phyloP scores from a whole-genome alignment of 2,797 vertebrate species.

The Malurus splendens region DNA sequence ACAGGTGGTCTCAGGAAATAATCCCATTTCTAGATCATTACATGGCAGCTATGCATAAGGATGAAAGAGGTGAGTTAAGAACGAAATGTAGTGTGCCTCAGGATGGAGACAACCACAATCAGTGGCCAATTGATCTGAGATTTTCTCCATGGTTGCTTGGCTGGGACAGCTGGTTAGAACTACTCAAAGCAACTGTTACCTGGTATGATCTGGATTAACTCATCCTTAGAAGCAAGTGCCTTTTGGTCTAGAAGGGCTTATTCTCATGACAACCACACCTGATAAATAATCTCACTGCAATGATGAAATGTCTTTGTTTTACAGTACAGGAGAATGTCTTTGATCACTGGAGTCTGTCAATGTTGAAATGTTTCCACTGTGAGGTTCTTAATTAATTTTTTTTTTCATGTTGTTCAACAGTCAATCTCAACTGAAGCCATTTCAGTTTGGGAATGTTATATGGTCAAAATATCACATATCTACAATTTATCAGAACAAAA shows the following conservation, averaged over 20 bases:
- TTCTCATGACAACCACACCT: conserved; percentile 68
- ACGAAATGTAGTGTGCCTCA: neutral
- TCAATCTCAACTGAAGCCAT: conserved; percentile 60
- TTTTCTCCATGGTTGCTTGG: conserved; percentile 10
- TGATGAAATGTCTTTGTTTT: conserved; percentile 69
- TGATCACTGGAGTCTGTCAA: conserved; percentile 72
- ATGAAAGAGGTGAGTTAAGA: conserved; percentile 36
- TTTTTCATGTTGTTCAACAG: conserved; percentile 61
- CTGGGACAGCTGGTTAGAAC: conserved; percentile 25
- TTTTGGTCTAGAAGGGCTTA: conserved; percentile 76
- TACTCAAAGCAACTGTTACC: conserved; percentile 14
- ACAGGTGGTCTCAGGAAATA: conserved; percentile 67
- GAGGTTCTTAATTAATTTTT: conserved; percentile 60
- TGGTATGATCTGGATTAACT: conserved; percentile 54
- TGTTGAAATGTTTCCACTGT: conserved; percentile 72
- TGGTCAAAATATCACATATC: conserved; percentile 65
- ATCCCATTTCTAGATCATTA: conserved; percentile 62
- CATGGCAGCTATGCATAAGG: conserved; percentile 63
- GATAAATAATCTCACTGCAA: conserved; percentile 65
- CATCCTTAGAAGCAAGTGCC: conserved; percentile 77
- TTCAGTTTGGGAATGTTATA: conserved; percentile 62
- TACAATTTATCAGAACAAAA: conserved; percentile 66
- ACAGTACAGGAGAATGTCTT: conserved; percentile 68
- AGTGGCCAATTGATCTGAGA: neutral
- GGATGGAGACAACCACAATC: neutral